Evolutionary conservation across 2,113 vertebrate genomes (phyloP), one percentile per base, ranked within the genome.

Genomic region (Alethe diademata): DNA sequence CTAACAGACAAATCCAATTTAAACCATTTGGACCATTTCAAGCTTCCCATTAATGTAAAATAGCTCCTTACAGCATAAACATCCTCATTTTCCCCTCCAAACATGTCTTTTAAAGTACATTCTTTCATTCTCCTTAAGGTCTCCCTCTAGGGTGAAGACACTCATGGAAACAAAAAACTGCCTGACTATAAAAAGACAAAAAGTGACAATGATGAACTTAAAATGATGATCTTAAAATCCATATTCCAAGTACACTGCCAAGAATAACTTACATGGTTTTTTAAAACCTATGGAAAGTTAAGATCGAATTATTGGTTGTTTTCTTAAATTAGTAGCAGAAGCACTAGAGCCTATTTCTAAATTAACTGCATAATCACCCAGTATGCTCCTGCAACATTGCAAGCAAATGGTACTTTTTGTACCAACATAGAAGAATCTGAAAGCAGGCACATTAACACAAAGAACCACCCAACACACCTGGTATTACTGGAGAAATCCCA

Each of bases 401-500:
- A 85, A 70, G 14, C 33, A 60, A 60, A 2, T 2, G 54, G 0
- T 24, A 11, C 29, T 38, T n/a, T 42, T 25, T 73, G 42, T 36
- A 53, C 33, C 57, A 72, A 48, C 19, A 42, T 1, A 2, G 28
- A 69, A 78, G 19, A 69, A 79, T 25, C 17, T 65, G 31, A 69
- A 72, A 72, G 22, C 25, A 78, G 50, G 6, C 18, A 51, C 7
- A 6, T 50, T 24, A 66, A n/a, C 86, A 86, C 50, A 53, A 38
- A 87, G 43, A 57, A 66, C 4, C 61, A 66, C n/a, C 11, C 35
- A 73, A 51, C 51, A 61, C 89, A 98, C 98, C 98, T 98, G 38
- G 98, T 98, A 71, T 98, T 98, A 69, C 91, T 97, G 36, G 97
- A 98, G 72, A 98, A 98, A 97, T 98, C 98, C 98, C 98, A 98